phyloP scores from a whole-genome alignment of 2,113 vertebrate genomes.

The Narcine bancroftii region DNA sequence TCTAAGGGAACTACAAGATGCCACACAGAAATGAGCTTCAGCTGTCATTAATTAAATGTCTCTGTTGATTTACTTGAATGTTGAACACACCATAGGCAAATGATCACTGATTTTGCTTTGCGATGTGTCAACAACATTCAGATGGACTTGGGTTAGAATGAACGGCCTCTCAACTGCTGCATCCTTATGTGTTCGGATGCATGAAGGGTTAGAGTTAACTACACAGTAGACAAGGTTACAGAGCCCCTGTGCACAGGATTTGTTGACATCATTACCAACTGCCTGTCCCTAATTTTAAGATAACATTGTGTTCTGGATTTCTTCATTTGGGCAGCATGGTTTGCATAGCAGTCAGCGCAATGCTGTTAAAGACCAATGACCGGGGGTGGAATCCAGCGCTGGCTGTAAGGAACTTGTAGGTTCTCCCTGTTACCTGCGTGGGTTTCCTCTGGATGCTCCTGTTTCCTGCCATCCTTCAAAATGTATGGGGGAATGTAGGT shows the following conservation, averaged over 20 bases:
- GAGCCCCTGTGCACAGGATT: background rate
- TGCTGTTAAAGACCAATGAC: no score
- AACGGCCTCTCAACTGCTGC: background rate
- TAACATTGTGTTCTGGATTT: background rate
- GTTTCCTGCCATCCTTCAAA: no score
- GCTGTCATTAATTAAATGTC: background rate
- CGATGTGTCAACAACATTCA: background rate
- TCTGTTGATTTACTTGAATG: background rate
- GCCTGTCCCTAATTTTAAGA: background rate
- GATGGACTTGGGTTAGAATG: background rate
- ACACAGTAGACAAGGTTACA: background rate
- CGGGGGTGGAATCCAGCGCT: no score
- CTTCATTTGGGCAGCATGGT: no score
- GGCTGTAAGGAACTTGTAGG: no score
- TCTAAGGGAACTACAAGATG: background rate
- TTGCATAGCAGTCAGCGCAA: no score
- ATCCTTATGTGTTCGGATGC: background rate
- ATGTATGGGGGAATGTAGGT: no score
- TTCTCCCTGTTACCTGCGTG: no score
- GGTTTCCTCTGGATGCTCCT: no score
- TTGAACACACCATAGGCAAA: background rate
- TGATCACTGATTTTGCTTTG: background rate
- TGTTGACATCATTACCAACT: background rate
- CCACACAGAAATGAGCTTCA: background rate
- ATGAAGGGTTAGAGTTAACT: background rate